Percentiles rank a stretch among this genome's conserved stretches.
Conservation (phyloP, 2,113 vertebrate species). For the western clawed frog (Xenopus tropicalis) region DNA sequence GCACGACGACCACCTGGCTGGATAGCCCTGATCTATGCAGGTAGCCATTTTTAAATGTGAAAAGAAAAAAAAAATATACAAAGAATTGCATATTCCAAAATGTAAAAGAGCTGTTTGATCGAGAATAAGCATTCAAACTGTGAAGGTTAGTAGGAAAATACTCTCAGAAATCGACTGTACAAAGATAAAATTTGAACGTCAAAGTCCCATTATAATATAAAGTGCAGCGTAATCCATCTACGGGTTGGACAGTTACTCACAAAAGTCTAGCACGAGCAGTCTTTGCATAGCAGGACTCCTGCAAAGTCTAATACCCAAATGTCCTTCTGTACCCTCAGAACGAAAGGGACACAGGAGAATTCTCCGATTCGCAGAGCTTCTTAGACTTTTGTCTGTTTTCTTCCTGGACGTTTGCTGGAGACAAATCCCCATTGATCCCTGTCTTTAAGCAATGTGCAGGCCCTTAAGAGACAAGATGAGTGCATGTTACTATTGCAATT, state of each 20-base stretch:
- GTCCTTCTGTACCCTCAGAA: constrained; percentile 63
- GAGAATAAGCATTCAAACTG: constrained; percentile 64
- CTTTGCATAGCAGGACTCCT: constrained; percentile 77
- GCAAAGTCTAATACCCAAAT: constrained; percentile 57
- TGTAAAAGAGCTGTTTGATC: constrained; percentile 62
- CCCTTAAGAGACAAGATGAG: constrained; percentile 53
- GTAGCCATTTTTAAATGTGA: not conserved
- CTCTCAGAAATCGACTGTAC: constrained; percentile 76
- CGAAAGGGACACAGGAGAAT: constrained; percentile 60
- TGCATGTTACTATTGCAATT: too few species aligned
- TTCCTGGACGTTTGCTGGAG: constrained; percentile 69
- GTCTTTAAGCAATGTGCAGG: constrained; percentile 66
- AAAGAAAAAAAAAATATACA: constrained; percentile 63
- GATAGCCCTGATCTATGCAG: not conserved
- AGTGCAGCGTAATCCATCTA: constrained; percentile 79
- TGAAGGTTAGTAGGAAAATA: constrained; percentile 79
- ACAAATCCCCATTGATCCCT: constrained; percentile 73
- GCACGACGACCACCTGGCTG: too few species aligned
- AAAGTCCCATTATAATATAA: constrained; percentile 75
- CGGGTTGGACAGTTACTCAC: constrained; percentile 67
- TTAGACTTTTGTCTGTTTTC: constrained; percentile 62
- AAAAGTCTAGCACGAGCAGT: constrained; percentile 66
- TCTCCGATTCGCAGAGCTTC: constrained; percentile 64
- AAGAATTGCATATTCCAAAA: constrained; percentile 62
- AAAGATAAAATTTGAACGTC: constrained; percentile 79